Percentiles rank a stretch among this genome's conserved stretches.
Conservation (phyloP, 2,797 vertebrate genomes). For the Lepilemur ruficaudatus region DNA sequence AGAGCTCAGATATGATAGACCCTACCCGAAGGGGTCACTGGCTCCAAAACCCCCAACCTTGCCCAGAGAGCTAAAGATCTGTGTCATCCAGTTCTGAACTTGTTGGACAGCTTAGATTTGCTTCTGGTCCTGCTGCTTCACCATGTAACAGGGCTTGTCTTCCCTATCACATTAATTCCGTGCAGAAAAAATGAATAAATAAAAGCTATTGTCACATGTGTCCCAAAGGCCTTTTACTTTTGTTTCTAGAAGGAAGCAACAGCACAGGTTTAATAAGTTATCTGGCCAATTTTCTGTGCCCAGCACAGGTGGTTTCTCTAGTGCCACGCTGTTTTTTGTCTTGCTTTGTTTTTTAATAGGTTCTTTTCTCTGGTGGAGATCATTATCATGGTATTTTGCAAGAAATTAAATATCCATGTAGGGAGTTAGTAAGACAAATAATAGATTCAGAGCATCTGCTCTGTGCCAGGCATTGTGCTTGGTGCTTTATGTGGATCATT, state of each 20-base stretch:
- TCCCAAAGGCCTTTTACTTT: slow-evolving; percentile 16
- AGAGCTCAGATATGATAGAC: neutral
- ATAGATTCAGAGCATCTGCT: slow-evolving; percentile 7
- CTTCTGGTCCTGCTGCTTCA: neutral
- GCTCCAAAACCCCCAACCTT: neutral
- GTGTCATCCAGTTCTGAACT: neutral
- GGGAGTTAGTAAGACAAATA: neutral
- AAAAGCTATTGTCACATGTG: neutral
- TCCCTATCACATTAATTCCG: neutral
- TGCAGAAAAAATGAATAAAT: neutral
- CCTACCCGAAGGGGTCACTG: neutral
- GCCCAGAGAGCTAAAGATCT: neutral
- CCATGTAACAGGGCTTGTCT: neutral
- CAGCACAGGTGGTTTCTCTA: neutral
- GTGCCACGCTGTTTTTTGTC: neutral
- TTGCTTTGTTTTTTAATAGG: neutral
- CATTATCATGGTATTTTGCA: neutral
- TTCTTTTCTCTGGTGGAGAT: neutral
- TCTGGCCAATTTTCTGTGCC: neutral
- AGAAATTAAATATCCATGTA: neutral
- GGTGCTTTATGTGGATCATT: neutral
- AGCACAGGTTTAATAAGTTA: slow-evolving; percentile 28
- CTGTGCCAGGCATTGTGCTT: neutral
- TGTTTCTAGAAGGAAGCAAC: slow-evolving; percentile 23
- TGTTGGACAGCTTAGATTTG: neutral